A percentile compares a stretch with the other conserved stretches of the same genome.
phyloP scores from a whole-genome alignment of 2,888 invertebrate species.

The Drosophila seclusa region DNA sequence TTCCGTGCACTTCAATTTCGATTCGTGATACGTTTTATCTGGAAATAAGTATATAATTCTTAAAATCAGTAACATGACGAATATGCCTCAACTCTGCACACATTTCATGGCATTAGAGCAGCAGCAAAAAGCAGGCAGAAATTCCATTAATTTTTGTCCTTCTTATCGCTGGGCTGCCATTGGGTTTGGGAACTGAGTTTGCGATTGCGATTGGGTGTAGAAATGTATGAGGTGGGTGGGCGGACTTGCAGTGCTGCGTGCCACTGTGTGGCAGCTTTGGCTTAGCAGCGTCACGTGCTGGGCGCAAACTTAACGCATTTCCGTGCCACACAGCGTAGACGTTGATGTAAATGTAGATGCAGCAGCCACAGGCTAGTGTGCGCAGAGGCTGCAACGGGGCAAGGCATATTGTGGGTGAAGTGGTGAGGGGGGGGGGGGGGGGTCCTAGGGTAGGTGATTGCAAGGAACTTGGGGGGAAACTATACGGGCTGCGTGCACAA shows the following conservation, averaged over 20 bases:
- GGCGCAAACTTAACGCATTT: constrained; percentile 81
- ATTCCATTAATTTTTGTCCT: constrained; percentile 84
- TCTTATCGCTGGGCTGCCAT: constrained; percentile 69
- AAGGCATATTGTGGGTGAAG: background rate
- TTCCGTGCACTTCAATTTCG: background rate
- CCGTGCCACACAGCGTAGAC: constrained; percentile 57
- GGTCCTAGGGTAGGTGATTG: background rate
- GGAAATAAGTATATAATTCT: background rate
- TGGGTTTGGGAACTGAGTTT: constrained; percentile 22
- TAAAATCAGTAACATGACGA: constrained; percentile 3
- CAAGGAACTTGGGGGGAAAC: constrained; percentile 1
- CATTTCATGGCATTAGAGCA: constrained; percentile 39
- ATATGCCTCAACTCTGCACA: constrained; percentile 27
- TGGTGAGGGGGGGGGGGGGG: background rate
- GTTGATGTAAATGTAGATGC: constrained; percentile 19
- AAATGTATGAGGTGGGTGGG: background rate
- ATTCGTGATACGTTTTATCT: background rate
- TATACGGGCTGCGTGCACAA: constrained; percentile 71
- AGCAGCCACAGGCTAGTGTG: constrained; percentile 8
- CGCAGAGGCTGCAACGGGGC: background rate
- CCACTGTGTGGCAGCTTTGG: constrained; percentile 78
- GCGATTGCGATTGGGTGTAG: constrained; percentile 40
- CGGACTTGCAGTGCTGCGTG: constrained; percentile 66
- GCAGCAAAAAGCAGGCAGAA: constrained; percentile 72
- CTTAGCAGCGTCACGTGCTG: constrained; percentile 78